Evolutionary conservation across 2,797 vertebrate species (phyloP), one percentile per base, ranked within the genome.

Genomic region (Anguilla marmorata): DNA sequence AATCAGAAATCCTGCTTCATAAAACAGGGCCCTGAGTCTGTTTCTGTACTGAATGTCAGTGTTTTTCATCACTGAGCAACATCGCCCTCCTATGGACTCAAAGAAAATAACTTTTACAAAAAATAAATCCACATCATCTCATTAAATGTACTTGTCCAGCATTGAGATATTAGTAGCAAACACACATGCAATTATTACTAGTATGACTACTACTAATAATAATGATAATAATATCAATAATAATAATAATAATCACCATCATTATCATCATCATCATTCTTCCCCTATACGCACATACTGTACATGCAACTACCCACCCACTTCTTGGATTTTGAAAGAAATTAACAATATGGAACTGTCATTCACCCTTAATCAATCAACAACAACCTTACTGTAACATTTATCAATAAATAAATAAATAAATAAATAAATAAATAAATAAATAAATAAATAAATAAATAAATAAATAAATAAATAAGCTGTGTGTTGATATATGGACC

Each of bases 81-180:
- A 87, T 45, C 60, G 86, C 76, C 76, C 56, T 87, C 86, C 30
- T 82, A 24, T 87, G 86, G 76, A 83, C 33, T 0, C 41, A 87
- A 87, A 48, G 41, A 63, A 16, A 87, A 66, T 50, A 3, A 41
- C 74, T 33, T 37, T 37, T 19, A 41, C 33, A 76, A 76, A n/a
- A 1, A 76, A 12, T 3, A n/a, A 76, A 16, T 60, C 37, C 74
- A 86, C 16, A 72, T 86, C 27, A 72, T 72, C 60, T 27, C 60
- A 63, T 30, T 41, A 86, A 24, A 86, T 48, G 48, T 50, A 30
- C 41, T 48, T 52, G 11, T 66, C 5, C 48, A 41, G n/a, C 56
- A 85, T 21, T 86, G 66, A 27, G 24, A 86, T 41, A 69, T 50
- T 27, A 69, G 60, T 66, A 86, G 41, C 37, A 66, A 69, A 48